A percentile compares a stretch with the other conserved stretches of the same genome.
Conservation (phyloP, 2,888 invertebrate species). For the Norana najaformis region DNA sequence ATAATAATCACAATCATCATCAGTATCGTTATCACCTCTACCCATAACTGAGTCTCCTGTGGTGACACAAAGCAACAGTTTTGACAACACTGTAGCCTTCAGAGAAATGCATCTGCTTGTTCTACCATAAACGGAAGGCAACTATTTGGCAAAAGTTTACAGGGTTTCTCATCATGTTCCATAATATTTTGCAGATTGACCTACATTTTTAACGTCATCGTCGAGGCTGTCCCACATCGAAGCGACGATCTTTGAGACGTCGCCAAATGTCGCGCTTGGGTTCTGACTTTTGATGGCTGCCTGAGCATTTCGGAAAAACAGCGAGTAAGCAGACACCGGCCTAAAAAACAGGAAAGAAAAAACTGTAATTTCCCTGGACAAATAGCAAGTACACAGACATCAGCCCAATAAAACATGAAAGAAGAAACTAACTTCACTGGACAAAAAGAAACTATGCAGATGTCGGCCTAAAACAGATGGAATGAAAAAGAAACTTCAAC, state of each 20-base stretch:
- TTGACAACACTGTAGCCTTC: too few species aligned
- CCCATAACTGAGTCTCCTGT: too few species aligned
- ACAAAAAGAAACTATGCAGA: constrained; percentile 24
- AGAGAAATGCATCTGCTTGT: too few species aligned
- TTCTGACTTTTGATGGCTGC: constrained; percentile 96
- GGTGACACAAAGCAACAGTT: too few species aligned
- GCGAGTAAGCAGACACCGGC: constrained; percentile 93
- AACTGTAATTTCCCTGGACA: too few species aligned
- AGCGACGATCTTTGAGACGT: constrained; percentile 94
- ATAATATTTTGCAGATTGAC: neutral
- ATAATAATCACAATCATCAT: too few species aligned
- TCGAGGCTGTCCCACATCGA: constrained; percentile 98
- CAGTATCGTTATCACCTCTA: too few species aligned
- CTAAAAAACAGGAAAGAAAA: constrained; percentile 64
- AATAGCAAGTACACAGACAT: neutral
- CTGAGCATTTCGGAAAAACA: constrained; percentile 96
- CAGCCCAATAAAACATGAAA: neutral
- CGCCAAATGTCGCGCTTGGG: constrained; percentile 93
- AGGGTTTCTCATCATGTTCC: too few species aligned
- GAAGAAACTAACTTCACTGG: neutral
- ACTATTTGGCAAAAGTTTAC: too few species aligned
- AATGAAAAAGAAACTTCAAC: too few species aligned
- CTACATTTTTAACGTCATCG: constrained; percentile 87
- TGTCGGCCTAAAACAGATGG: constrained; percentile 18
- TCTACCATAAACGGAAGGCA: too few species aligned